Base-by-base conservation (phyloP, 2,113 vertebrate genomes). In the Irena cyanogastra region DNA sequence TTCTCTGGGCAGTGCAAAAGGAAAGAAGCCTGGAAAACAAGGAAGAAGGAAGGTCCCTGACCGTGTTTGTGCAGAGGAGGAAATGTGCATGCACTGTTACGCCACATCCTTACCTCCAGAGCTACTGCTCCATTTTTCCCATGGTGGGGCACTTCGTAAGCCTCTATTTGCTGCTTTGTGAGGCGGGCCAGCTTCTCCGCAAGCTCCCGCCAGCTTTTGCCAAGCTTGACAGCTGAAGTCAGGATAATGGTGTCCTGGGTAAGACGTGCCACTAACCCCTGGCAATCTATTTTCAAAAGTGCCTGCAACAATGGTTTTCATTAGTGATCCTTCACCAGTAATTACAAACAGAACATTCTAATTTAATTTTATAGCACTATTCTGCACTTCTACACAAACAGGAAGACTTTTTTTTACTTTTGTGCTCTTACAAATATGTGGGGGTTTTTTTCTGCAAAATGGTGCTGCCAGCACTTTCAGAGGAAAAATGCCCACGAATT, bases 191-290 rank as follows among this genome's bases (percentile, higher is more conserved):
- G 87, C 92, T 98, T 99, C 95, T 99, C 99, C 0, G 98, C 99
- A 3, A 99, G 97, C 92, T 99, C 99, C 83, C 98, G 98, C 99
- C 99, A 99, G 95, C 97, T 96, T 83, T 97, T 96, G 20, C 99
- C 99, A 57, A 99, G 98, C 93, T 99, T 99, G 91, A 99, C 99
- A 39, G 99, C 99, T 39, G 99, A 98, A 66, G 99, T 99, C 92
- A 99, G 97, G 96, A 99, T 98, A 80, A 98, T 97, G 37, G 98
- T 98, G 84, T 99, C 99, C 95, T 99, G 99, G 56, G 98, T 98
- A 66, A 99, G 96, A 94, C 97, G 98, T 17, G 97, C 98, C 66
- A 99, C 98, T 52, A 99, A 95, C 22, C 97, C 98, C 93, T 99
- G 98, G 77, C 98, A 98, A 93, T 99, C 98, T 95, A 99, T 98